Evolutionary conservation across 2,888 invertebrate genomes (phyloP).

Genomic region (Drosophila multiciliata): DNA sequence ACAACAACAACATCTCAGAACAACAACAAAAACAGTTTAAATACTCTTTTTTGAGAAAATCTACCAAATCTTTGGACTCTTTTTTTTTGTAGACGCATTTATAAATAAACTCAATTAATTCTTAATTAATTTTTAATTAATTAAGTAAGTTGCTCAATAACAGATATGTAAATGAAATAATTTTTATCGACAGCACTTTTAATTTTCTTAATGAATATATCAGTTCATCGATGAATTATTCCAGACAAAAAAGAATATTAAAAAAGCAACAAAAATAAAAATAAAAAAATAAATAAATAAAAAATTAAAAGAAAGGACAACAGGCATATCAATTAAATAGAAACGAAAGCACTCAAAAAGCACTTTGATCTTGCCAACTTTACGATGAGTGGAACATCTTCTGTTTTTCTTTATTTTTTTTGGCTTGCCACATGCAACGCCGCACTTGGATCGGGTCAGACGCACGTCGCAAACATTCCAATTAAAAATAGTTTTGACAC

Average conservation of each 20-base stretch:
- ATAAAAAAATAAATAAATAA: not conserved
- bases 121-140: too few species aligned
- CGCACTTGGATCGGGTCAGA: conserved; percentile 48
- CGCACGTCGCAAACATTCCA: conserved; percentile 58
- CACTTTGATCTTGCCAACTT: conserved; percentile 63
- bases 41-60: not conserved
- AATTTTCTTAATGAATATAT: not conserved
- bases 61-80: not conserved
- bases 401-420: too few species aligned
- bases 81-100: not conserved
- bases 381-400: conserved; percentile 55
- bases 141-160: not conserved
- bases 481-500: conserved; percentile 80
- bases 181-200: too few species aligned
- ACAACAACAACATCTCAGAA: conserved; percentile 8
- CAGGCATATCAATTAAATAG: conserved; percentile 68
- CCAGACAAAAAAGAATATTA: not conserved
- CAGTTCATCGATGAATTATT: not conserved
- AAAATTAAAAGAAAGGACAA: conserved; percentile 5
- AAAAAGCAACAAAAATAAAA: not conserved
- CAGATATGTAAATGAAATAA: not conserved
- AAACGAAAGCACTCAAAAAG: conserved; percentile 64
- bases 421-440: conserved; percentile 30
- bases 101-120: not conserved
- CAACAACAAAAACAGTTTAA: conserved; percentile 2